Percentiles rank a stretch among this genome's conserved stretches.
These are phyloP conservation scores for Noctua janthe DNA, from an alignment of 2,888 invertebrate genomes.

Conservation along the genomic window DNA sequence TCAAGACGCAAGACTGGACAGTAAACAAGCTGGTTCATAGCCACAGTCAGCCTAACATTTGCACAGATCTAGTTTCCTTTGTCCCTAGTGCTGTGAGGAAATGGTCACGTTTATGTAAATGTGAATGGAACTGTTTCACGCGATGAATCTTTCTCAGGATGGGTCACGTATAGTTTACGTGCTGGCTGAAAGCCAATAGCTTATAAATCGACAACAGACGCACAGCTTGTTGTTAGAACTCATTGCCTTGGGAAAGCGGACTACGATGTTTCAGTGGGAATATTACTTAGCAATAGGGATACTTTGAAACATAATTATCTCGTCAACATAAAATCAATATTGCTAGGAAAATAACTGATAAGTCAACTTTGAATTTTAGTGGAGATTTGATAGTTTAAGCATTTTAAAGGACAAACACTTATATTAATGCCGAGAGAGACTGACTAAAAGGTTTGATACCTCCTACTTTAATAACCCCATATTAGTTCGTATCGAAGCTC, in stretches of 20 bases:
- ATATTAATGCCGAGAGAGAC: background rate
- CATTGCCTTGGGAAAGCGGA: slow-evolving; percentile 49
- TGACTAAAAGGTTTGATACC: no score
- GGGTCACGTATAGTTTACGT: slow-evolving; percentile 53
- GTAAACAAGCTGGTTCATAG: slow-evolving; percentile 1
- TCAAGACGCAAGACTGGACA: slow-evolving; percentile 14
- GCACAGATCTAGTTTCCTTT: slow-evolving; percentile 43
- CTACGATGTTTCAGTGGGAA: slow-evolving; percentile 40
- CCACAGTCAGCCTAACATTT: slow-evolving; percentile 16
- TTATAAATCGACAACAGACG: slow-evolving; percentile 50
- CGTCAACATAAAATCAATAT: background rate
- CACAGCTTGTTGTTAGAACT: slow-evolving; percentile 46
- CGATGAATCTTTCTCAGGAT: slow-evolving; percentile 60
- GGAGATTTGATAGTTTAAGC: background rate
- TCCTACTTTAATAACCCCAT: background rate
- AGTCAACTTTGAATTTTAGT: background rate
- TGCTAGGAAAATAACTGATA: background rate
- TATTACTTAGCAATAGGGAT: background rate
- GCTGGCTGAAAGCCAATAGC: slow-evolving; percentile 61
- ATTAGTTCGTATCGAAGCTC: no score
- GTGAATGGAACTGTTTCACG: slow-evolving; percentile 58
- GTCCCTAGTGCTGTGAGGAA: slow-evolving; percentile 42
- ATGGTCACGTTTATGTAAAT: slow-evolving; percentile 56
- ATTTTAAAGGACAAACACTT: background rate
- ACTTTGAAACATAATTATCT: background rate